Evolutionary conservation across 2,113 vertebrate species (phyloP), one percentile per base, ranked within the genome.

Genomic region (Bothrops jararaca): DNA sequence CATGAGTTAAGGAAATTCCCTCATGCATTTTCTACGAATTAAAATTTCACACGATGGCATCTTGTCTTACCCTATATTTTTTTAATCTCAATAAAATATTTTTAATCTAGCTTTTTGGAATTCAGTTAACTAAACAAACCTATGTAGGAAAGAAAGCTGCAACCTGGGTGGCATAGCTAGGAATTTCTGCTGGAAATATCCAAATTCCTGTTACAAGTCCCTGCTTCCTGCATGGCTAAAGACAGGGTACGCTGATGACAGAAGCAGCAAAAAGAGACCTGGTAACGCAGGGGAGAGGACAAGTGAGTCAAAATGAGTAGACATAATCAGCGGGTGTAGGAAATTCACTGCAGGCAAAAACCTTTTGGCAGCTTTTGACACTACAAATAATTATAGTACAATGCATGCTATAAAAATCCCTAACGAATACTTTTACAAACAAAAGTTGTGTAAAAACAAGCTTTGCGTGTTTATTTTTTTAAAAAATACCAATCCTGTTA

Each of bases 381-480:
- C 23, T 8, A 10, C 56, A 57, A 85, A 87, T 39, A 23, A 91
- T 80, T 57, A 80, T 15, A 91, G 29, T 34, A 90, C 24, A 15
- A 56, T 20, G 54, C 15, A 69, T 69, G 29, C 5, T 22, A 42
- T 42, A 20, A 42, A 80, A 34, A 80, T 22, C 26, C 26, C 7
- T 20, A 93, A 93, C 52, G 86, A 95, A 69, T 69, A 95, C 48
- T n/a, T 53, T 92, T 18, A 45, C 5, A 92, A 39, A 52, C 0
- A 34, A 93, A 93, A 91, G 1, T 52, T 95, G 88, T 23, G 6
- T 5, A 45, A 45, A 45, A 45, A 45, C 92, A n/a, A 0, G 89
- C 42, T 52, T 54, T 92, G 10, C 53, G 54, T 34, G 86, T 93
- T 90, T 86, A 48, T 80, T 80, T 80, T 80, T 80, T 1, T 0